Evolutionary conservation across 2,113 vertebrate species (phyloP), one percentile per base, ranked within the genome.

Genomic region (Piprites chloris): DNA sequence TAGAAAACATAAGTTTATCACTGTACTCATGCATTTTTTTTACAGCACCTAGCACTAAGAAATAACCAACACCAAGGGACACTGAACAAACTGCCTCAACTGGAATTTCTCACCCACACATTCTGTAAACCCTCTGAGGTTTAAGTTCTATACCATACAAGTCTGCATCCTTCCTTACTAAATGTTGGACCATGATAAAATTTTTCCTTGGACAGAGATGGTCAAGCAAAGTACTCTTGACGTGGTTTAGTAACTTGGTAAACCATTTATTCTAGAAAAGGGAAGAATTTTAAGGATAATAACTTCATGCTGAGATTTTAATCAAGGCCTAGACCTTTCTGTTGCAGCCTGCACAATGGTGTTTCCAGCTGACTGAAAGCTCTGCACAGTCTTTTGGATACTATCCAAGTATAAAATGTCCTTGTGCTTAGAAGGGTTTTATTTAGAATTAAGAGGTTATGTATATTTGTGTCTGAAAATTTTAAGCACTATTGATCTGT

Each of bases 401-500:
- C 21, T 83, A 81, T 89, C 78, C 86, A 96, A 89, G 75, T 87
- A 42, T 74, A 91, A 93, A 74, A 68, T 78, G 52, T 91, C 85
- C 26, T 93, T 94, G 46, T 92, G 66, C 63, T 94, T 96, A 91
- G 62, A 94, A 81, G 17, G 23, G 23, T 87, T 97, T 96, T 96
- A 89, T 95, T 97, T 96, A 94, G 87, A 96, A 90, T 86, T 94
- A 91, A 63, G 84, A 83, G 62, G 44, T 97, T 96, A 84, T 95
- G 92, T 94, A 89, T 95, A 96, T 86, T 93, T 93, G 56, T 95
- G 71, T 93, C 85, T 82, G 82, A 76, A 95, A 94, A 96, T 92
- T 95, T 66, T 94, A 94, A 95, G 80, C n/a, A 30, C 47, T 97
- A 97, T 96, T 91, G 96, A 96, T 97, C 96, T 88, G n/a, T 87